These are phyloP conservation scores for Panthera tigris DNA, from an alignment of 2,113 vertebrate genomes.

Conservation along the genomic window DNA sequence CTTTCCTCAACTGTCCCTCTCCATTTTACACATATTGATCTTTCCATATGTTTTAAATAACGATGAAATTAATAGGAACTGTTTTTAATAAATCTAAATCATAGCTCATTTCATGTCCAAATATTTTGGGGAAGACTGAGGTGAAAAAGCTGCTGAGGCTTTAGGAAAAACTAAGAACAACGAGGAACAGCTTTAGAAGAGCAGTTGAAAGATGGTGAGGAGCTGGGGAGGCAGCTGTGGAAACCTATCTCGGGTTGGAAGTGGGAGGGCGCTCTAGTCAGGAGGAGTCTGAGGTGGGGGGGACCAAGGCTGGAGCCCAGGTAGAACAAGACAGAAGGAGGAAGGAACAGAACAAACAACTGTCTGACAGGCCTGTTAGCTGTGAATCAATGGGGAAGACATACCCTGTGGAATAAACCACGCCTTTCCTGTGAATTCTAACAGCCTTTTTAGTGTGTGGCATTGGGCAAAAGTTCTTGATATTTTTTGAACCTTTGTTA, in stretches of 20 bases:
- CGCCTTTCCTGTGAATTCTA: not conserved
- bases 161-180: slow-evolving; percentile 48
- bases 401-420: not conserved
- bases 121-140: slow-evolving; percentile 54
- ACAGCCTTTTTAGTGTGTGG: not conserved
- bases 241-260: not conserved
- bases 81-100: slow-evolving; percentile 75
- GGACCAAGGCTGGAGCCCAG: not conserved
- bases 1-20: slow-evolving; percentile 77
- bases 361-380: not conserved
- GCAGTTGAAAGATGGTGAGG: not conserved
- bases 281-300: not conserved
- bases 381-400: not conserved
- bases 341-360: not conserved
- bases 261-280: not conserved
- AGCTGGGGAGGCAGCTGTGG: not conserved
- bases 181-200: slow-evolving; percentile 38
- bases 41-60: slow-evolving; percentile 78
- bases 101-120: slow-evolving; percentile 72
- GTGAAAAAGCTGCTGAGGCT: slow-evolving; percentile 65
- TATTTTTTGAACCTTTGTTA: slow-evolving; percentile 18
- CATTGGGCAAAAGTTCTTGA: not conserved
- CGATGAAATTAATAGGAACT: slow-evolving; percentile 77
- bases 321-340: not conserved
- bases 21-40: slow-evolving; percentile 79